Percentiles rank a stretch among this genome's conserved stretches.
Conservation (phyloP, 1,140 invertebrate genomes). For the Charaxes varanes region DNA sequence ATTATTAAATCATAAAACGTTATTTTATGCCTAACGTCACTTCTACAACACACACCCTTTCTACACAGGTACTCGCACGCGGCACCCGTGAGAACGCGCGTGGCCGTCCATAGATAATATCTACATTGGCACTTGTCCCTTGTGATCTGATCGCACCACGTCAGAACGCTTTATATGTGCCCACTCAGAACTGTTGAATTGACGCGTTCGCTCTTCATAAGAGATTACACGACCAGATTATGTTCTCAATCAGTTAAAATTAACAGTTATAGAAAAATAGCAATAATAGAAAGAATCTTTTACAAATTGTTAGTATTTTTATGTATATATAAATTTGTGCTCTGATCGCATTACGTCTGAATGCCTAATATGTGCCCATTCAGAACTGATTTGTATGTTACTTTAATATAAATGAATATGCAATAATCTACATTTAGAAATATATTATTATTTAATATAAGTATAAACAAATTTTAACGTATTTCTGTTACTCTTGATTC, state of each 20-base stretch:
- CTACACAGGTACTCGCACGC: constrained; percentile 35
- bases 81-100: constrained; percentile 39
- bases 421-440: too few relatives aligned
- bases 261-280: too few relatives aligned
- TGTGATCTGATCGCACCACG: constrained; percentile 20
- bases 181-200: constrained; percentile 25
- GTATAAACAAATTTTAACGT: too few relatives aligned
- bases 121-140: constrained; percentile 45
- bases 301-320: not conserved
- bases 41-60: constrained; percentile 7
- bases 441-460: too few relatives aligned
- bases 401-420: too few relatives aligned
- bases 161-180: constrained; percentile 30
- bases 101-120: constrained; percentile 26
- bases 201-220: constrained; percentile 14
- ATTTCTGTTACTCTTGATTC: too few relatives aligned
- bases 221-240: constrained; percentile 5
- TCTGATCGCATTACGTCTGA: constrained; percentile 23
- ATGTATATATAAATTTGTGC: constrained; percentile 4
- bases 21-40: not conserved
- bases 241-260: constrained; percentile 7
- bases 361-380: constrained; percentile 31
- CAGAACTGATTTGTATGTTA: too few relatives aligned
- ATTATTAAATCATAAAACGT: too few relatives aligned
- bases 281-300: not conserved